Evolutionary conservation across 2,113 vertebrate genomes (phyloP).

Genomic region (Atherinomorus stipes): DNA sequence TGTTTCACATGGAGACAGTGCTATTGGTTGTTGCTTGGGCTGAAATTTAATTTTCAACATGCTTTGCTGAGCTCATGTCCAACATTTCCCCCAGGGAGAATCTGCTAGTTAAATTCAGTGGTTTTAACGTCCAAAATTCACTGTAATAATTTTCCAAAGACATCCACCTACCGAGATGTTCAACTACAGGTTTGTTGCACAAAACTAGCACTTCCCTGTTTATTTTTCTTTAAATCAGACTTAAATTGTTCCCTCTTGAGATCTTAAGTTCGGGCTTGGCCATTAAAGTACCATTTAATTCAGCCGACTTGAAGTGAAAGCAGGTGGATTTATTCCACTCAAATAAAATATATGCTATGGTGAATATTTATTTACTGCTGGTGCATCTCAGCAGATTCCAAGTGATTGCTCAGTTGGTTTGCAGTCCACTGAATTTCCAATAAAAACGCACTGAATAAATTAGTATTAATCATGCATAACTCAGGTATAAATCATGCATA

Average conservation of each 20-base stretch:
- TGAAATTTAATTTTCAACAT: not conserved
- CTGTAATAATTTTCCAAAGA: no score
- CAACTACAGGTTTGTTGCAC: no score
- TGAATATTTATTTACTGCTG: not conserved
- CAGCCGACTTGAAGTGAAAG: not conserved
- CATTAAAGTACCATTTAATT: not conserved
- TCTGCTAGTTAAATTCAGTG: conserved; percentile 8
- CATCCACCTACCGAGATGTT: no score
- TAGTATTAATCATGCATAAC: conserved; percentile 42
- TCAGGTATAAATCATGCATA: conserved; percentile 39
- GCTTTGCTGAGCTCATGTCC: not conserved
- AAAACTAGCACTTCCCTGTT: no score
- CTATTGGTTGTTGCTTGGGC: not conserved
- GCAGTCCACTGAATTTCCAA: conserved; percentile 21
- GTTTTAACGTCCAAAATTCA: not conserved
- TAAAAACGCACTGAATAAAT: conserved; percentile 27
- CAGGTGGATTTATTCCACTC: not conserved
- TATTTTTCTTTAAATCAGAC: conserved; percentile 2
- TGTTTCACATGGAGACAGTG: not conserved
- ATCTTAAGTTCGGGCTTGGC: not conserved
- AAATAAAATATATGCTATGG: not conserved
- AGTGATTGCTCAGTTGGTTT: conserved; percentile 25
- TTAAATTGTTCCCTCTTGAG: no score
- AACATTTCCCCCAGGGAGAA: not conserved
- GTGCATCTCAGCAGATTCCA: conserved; percentile 3